phyloP scores from a whole-genome alignment of 2,888 invertebrate species.

The Harpalus rubripes region DNA sequence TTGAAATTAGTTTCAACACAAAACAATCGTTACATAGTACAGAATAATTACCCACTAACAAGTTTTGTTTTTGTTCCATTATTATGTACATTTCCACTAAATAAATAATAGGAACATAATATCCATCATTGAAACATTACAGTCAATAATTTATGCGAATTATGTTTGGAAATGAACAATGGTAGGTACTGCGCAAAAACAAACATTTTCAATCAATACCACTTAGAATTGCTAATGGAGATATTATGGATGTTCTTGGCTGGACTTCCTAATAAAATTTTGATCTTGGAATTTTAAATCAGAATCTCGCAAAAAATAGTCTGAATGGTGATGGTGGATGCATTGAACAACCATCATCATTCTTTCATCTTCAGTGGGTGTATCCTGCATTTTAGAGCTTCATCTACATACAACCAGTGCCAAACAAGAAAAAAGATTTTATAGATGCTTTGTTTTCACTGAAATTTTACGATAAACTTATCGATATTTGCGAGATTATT shows the following conservation, averaged over 20 bases:
- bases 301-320: slow-evolving; percentile 29
- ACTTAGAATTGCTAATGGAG: slow-evolving; percentile 27
- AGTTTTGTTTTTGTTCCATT: slow-evolving; percentile 37
- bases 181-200: slow-evolving; percentile 3
- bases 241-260: slow-evolving; percentile 9
- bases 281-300: slow-evolving; percentile 25
- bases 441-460: slow-evolving; percentile 9
- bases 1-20: slow-evolving; percentile 23
- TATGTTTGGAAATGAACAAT: background rate
- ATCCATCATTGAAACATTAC: background rate
- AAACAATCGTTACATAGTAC: slow-evolving; percentile 17
- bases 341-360: slow-evolving; percentile 13
- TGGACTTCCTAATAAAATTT: slow-evolving; percentile 15
- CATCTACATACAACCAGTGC: slow-evolving; percentile 19
- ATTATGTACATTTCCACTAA: slow-evolving; percentile 9
- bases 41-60: slow-evolving; percentile 24
- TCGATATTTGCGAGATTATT: background rate
- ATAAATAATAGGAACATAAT: slow-evolving; percentile 24
- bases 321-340: slow-evolving; percentile 29
- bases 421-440: slow-evolving; percentile 1
- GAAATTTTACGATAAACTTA: slow-evolving; percentile 3
- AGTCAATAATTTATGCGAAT: slow-evolving; percentile 11
- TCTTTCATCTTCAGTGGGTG: background rate
- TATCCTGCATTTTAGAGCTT: background rate
- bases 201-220: background rate